Percentiles rank a stretch among this genome's conserved stretches.
These are phyloP conservation scores for Drosophila dives DNA, from an alignment of 2,888 invertebrate species.

Conservation along the genomic window DNA sequence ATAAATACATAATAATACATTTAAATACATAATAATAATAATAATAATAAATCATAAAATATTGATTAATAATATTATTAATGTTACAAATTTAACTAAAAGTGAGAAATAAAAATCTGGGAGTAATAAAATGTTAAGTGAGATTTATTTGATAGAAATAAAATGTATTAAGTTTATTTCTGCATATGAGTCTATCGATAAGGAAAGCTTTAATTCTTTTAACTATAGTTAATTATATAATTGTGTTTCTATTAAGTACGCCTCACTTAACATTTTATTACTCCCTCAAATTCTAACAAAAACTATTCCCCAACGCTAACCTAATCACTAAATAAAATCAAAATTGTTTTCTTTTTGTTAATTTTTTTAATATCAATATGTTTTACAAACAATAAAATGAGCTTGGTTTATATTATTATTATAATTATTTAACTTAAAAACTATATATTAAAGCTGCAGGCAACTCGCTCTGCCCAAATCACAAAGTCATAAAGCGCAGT, in stretches of 20 bases:
- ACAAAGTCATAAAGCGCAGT: slow-evolving; percentile 79
- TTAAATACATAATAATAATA: no score
- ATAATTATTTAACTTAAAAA: background rate
- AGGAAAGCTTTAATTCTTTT: background rate
- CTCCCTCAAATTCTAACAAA: no score
- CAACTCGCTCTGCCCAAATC: slow-evolving; percentile 3
- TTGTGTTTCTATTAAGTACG: no score
- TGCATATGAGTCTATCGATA: background rate
- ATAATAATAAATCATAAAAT: background rate
- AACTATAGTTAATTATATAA: no score
- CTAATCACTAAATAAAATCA: background rate
- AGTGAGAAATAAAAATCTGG: background rate
- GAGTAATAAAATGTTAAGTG: no score
- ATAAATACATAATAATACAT: no score
- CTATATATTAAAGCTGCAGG: slow-evolving; percentile 14
- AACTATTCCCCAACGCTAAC: background rate
- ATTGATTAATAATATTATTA: background rate
- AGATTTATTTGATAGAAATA: background rate
- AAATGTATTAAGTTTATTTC: background rate
- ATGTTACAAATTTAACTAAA: background rate
- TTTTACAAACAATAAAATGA: slow-evolving; percentile 53
- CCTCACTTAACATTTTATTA: no score
- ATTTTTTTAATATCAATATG: slow-evolving; percentile 27
- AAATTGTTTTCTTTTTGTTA: background rate
- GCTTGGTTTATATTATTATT: background rate